Conservation (phyloP, 2,797 vertebrate species). For the Macropus fuliginosus region DNA sequence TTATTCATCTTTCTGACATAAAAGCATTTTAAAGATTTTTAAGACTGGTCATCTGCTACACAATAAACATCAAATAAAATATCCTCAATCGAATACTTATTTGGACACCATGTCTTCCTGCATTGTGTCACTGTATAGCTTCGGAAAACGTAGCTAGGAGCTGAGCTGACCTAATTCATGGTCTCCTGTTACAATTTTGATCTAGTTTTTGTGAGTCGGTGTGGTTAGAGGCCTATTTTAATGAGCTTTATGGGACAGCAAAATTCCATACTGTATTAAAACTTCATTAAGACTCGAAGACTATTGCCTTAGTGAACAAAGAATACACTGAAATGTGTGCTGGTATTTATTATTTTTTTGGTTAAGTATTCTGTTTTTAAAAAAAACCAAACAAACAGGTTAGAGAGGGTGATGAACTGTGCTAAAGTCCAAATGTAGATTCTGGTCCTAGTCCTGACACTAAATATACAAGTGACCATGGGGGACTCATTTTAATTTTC, state of each 20-base stretch:
- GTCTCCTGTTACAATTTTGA: conserved; percentile 1
- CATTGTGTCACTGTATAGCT: background rate
- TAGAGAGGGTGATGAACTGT: background rate
- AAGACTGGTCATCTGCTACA: background rate
- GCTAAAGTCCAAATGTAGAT: background rate
- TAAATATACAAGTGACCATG: background rate
- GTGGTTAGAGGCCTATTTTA: background rate
- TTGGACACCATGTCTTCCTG: background rate
- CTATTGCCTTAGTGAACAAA: background rate
- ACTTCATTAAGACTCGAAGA: background rate
- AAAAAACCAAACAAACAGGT: background rate
- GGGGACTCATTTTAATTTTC: background rate
- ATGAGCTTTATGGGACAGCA: background rate
- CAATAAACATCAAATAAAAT: background rate
- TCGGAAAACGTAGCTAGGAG: background rate
- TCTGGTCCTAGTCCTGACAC: background rate
- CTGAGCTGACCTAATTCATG: background rate
- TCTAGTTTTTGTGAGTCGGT: background rate
- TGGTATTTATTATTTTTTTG: background rate
- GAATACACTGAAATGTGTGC: background rate
- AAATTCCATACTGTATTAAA: background rate
- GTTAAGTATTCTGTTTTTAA: background rate
- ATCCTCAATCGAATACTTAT: background rate
- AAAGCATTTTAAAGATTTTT: background rate
- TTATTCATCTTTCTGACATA: background rate